Conservation (phyloP, 2,113 vertebrate genomes). For the Tringa solitaria region DNA sequence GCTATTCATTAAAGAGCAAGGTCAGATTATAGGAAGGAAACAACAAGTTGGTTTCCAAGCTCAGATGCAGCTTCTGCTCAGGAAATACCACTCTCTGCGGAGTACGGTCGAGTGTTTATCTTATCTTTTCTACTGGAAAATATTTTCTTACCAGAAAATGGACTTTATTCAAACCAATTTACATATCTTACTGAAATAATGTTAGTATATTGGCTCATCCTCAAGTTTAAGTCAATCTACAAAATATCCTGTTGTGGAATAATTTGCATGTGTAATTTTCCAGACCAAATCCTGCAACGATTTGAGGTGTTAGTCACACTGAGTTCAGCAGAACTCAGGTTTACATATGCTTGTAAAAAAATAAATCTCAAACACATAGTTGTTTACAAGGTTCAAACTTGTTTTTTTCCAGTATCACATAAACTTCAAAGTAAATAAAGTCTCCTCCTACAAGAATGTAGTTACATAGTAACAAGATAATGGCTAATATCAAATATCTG, state of each 20-base stretch:
- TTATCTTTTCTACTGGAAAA: not conserved
- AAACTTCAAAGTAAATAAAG: not conserved
- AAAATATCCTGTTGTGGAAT: slow-evolving; percentile 3
- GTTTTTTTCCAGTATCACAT: not conserved
- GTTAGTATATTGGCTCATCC: not conserved
- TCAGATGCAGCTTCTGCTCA: slow-evolving; percentile 1
- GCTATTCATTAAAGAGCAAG: slow-evolving; percentile 15
- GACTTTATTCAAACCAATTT: slow-evolving; percentile 4
- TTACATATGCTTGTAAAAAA: not conserved
- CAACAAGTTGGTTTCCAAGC: not conserved
- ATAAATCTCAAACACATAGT: not conserved
- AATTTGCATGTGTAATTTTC: slow-evolving; percentile 42
- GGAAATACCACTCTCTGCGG: not conserved
- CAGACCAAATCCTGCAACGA: not conserved
- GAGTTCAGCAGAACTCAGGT: not conserved
- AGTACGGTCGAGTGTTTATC: not conserved
- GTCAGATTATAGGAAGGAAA: not conserved
- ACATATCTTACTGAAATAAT: not conserved
- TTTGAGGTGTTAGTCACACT: not conserved
- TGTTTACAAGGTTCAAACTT: not conserved
- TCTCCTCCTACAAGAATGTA: not conserved
- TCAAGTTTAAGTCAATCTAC: slow-evolving; percentile 10
- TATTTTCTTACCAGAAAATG: not conserved
- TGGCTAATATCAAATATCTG: not conserved
- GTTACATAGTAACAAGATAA: not conserved